Conservation (phyloP, 2,888 invertebrate genomes). For the Lasioglossum calceatum region DNA sequence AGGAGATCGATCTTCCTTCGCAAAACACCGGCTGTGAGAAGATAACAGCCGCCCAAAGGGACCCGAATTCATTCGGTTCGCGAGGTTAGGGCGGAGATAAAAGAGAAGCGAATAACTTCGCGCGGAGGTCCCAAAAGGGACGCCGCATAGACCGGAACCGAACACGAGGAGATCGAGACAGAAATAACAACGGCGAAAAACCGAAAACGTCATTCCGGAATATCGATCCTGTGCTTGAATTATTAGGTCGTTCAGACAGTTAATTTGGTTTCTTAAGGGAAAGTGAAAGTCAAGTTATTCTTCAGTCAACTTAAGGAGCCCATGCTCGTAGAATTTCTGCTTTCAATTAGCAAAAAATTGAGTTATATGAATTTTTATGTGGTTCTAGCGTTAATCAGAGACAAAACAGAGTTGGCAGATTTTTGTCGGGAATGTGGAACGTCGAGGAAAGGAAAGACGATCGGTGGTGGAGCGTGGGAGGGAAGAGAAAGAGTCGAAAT, state of each 20-base stretch:
- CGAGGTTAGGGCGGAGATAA: slow-evolving; percentile 5
- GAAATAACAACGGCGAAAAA: not conserved
- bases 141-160: slow-evolving; percentile 3
- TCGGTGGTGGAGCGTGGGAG: slow-evolving; percentile 13
- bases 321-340: too few relatives aligned
- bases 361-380: too few relatives aligned
- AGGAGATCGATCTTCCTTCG: slow-evolving; percentile 32
- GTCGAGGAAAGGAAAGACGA: not conserved
- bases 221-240: not conserved
- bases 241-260: too few relatives aligned
- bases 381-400: not conserved
- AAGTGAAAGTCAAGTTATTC: too few relatives aligned
- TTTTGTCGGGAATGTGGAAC: not conserved
- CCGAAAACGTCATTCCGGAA: not conserved
- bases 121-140: slow-evolving; percentile 41
- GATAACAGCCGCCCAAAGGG: slow-evolving; percentile 58
- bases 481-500: slow-evolving; percentile 73
- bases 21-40: slow-evolving; percentile 45
- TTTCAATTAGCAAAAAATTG: too few relatives aligned
- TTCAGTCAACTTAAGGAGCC: too few relatives aligned
- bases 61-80: slow-evolving; percentile 62
- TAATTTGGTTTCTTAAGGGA: too few relatives aligned
- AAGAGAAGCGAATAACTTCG: slow-evolving; percentile 39
- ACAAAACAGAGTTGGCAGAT: not conserved
- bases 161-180: slow-evolving; percentile 3